Base-by-base conservation (phyloP, 1,140 invertebrate genomes). In the Diuraphis noxia region DNA sequence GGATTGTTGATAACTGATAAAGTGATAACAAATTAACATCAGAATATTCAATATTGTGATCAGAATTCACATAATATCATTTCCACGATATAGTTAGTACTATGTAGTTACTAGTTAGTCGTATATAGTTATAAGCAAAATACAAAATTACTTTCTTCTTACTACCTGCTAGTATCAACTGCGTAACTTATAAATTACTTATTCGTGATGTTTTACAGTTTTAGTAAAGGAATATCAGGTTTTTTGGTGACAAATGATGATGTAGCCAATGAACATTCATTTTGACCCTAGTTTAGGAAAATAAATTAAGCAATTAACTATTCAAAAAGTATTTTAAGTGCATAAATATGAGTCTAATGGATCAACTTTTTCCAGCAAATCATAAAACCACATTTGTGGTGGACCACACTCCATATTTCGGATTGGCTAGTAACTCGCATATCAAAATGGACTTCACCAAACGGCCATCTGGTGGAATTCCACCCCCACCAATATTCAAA, bases 321-420 rank as follows among this genome's bases (percentile, higher is more conserved):
- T 79, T 21, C 36, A 23, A 36, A 9, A 19, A 19, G 25, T 85
- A 46, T 89, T 77, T 89, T 41, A 3, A 41, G n/a, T 21, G 8
- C 56, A 41, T 43, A 3, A 81, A 41, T 21, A 90, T 90, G 89
- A 91, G 77, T 19, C 46, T 91, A 34, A 72, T 84, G 23, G 86
- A 92, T 34, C 92, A 93, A 79, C 94, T 96, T 93, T 95, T 95
- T 93, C 96, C 96, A 6, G 94, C 95, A 87, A 97, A 97, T 94
- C 98, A 99, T 93, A 99, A 99, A 94, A 99, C 98, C 6, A 96
- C 99, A 90, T 98, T 99, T 94, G 97, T 99, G 6, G 94, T 99
- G 91, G 98, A 99, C 93, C 98, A 98, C 93, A 97, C 97, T 0
- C 96, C 97, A 23, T 97, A 97, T 93, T 98, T 99, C 94, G 96